Evolutionary conservation across 2,797 vertebrate species (phyloP).

Genomic region (Hafferia zeledoni): DNA sequence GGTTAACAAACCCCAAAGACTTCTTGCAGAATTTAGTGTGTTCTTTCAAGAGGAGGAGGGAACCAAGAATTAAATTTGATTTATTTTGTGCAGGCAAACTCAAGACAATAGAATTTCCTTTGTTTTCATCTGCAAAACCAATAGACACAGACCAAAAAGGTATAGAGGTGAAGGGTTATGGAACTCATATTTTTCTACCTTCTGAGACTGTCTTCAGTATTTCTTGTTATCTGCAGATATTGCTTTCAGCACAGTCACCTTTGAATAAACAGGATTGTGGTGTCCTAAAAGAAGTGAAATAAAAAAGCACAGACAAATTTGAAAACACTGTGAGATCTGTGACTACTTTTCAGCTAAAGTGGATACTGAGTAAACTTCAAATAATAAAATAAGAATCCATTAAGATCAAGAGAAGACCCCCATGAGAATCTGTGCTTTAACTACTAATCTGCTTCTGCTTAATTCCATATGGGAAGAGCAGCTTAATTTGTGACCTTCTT

Average conservation of each 20-base stretch:
- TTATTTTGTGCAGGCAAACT: slow-evolving; percentile 44
- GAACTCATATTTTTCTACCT: slow-evolving; percentile 41
- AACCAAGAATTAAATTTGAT: slow-evolving; percentile 20
- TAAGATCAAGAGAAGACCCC: neutral
- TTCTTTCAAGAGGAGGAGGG: neutral
- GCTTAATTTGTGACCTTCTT: slow-evolving; percentile 46
- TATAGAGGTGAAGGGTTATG: slow-evolving; percentile 55
- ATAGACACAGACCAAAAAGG: slow-evolving; percentile 23
- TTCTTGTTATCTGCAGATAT: slow-evolving; percentile 56
- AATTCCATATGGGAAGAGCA: slow-evolving; percentile 33
- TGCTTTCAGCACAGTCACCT: slow-evolving; percentile 52
- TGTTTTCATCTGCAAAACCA: slow-evolving; percentile 51
- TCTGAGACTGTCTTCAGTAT: slow-evolving; percentile 33
- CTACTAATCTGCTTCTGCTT: slow-evolving; percentile 34
- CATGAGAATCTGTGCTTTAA: slow-evolving; percentile 10
- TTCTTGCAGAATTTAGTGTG: neutral
- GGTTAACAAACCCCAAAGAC: slow-evolving; percentile 17
- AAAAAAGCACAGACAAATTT: slow-evolving; percentile 35
- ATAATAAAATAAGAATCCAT: slow-evolving; percentile 24
- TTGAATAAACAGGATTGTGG: slow-evolving; percentile 44
- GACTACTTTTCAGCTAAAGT: slow-evolving; percentile 21
- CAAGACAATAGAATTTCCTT: slow-evolving; percentile 60
- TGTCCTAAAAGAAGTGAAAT: slow-evolving; percentile 29
- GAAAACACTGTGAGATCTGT: neutral
- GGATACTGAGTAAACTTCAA: slow-evolving; percentile 16